Evolutionary conservation across 2,797 vertebrate species (phyloP).

Genomic region (Phalloptychus januarius): DNA sequence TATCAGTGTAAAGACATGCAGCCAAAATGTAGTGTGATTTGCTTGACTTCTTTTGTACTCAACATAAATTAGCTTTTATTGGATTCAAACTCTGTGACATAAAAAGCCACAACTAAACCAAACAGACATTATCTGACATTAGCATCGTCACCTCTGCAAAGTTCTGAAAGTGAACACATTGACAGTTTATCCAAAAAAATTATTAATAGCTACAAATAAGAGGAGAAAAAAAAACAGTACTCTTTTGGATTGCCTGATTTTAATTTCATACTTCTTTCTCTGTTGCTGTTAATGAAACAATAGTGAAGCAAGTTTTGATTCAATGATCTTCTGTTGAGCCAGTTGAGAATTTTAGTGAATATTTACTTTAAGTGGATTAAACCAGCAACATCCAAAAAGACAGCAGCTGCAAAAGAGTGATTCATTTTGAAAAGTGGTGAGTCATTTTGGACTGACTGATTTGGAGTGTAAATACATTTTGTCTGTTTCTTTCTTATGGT

Average conservation of each 20-base stretch:
- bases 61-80: too few relatives aligned
- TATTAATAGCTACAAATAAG: not conserved
- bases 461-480: not conserved
- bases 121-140: not conserved
- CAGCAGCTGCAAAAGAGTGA: not conserved
- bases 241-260: not conserved
- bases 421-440: not conserved
- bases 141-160: not conserved
- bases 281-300: not conserved
- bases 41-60: not conserved
- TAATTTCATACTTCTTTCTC: not conserved
- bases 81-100: not conserved
- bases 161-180: not conserved
- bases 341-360: not conserved
- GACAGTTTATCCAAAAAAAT: not conserved
- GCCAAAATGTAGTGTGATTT: not conserved
- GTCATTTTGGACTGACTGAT: not conserved
- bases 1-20: not conserved
- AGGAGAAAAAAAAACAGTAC: not conserved
- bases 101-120: not conserved
- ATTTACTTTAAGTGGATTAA: not conserved
- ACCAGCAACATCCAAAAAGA: not conserved
- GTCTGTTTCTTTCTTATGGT: not conserved
- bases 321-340: not conserved
- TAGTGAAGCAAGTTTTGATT: not conserved